Evolutionary conservation across 2,113 vertebrate genomes (phyloP), one percentile per base, ranked within the genome.

Genomic region (Cepphus grylle): DNA sequence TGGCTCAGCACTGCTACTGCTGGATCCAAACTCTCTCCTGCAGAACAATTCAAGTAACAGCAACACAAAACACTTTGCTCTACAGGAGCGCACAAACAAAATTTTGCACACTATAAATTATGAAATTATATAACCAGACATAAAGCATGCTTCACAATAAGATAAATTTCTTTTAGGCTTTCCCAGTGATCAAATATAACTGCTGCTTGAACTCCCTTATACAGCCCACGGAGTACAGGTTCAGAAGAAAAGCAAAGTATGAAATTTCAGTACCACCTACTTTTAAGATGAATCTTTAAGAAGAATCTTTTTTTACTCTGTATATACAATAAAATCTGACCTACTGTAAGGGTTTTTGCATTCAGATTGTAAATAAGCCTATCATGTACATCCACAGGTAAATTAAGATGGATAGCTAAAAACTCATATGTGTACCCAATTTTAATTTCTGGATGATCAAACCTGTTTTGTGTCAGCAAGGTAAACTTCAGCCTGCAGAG

Each of bases 401-500:
- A 93, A 88, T 88, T 67, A 92, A 93, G 74, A 6, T 80, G 34
- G 58, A 92, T 38, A 79, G 63, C 72, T 81, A 81, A 86, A 66
- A 76, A 63, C 16, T 87, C 25, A 4, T 19, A 62, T n/a, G 10
- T 71, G 67, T 74, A 94, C 63, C 50, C 55, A 9, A 16, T 94
- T 88, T 38, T 81, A 34, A 72, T 72, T 94, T 96, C 74, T 70
- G 80, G 70, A 94, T 86, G 89, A 74, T 30, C 66, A 74, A 94
- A 88, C 71, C 50, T 47, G 71, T 79, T 72, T 81, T 73, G 21
- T 67, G 59, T 43, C 83, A 97, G 65, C 15, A 47, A 84, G 84
- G n/a, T 26, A 92, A 71, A 94, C 36, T 74, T 47, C 61, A 50
- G 25, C 59, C 81, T 74, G 77, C 23, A 12, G 27, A 71, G 53